These are phyloP conservation scores for Nomada ruficornis DNA, from an alignment of 2,888 invertebrate species.

Conservation along the genomic window DNA sequence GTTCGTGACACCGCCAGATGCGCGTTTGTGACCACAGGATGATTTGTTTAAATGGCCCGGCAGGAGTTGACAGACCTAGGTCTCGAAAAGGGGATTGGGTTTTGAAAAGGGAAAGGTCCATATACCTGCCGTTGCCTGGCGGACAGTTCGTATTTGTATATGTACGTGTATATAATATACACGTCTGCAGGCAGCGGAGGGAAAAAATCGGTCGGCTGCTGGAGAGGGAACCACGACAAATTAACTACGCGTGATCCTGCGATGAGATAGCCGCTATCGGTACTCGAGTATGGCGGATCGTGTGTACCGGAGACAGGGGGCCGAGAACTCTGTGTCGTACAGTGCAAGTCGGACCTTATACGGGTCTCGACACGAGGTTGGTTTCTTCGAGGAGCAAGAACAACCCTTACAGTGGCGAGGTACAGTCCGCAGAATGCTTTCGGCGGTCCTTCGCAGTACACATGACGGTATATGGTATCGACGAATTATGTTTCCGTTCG, in stretches of 20 bases:
- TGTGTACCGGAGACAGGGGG: slow-evolving; percentile 47
- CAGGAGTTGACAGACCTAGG: background rate
- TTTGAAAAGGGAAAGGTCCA: background rate
- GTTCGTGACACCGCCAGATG: no score
- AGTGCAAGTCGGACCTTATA: slow-evolving; percentile 73
- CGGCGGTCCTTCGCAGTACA: slow-evolving; percentile 34
- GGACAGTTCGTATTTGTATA: background rate
- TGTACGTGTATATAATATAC: no score
- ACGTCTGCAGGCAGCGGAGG: background rate
- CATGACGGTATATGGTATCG: slow-evolving; percentile 16
- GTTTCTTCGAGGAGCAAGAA: slow-evolving; percentile 63
- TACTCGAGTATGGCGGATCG: slow-evolving; percentile 48
- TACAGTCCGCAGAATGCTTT: slow-evolving; percentile 28
- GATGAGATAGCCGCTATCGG: slow-evolving; percentile 58
- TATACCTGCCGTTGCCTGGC: no score
- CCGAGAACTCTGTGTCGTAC: slow-evolving; percentile 52
- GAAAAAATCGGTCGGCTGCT: slow-evolving; percentile 10
- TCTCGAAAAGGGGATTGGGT: no score
- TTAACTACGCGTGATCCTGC: slow-evolving; percentile 69
- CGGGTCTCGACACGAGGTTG: slow-evolving; percentile 62
- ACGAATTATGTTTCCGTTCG: no score
- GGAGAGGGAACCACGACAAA: slow-evolving; percentile 59
- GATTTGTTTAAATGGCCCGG: background rate
- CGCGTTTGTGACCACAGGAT: no score
- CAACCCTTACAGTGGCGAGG: slow-evolving; percentile 44